These are phyloP conservation scores for Emberiza fucata DNA, from an alignment of 2,113 vertebrate genomes.

Conservation along the genomic window DNA sequence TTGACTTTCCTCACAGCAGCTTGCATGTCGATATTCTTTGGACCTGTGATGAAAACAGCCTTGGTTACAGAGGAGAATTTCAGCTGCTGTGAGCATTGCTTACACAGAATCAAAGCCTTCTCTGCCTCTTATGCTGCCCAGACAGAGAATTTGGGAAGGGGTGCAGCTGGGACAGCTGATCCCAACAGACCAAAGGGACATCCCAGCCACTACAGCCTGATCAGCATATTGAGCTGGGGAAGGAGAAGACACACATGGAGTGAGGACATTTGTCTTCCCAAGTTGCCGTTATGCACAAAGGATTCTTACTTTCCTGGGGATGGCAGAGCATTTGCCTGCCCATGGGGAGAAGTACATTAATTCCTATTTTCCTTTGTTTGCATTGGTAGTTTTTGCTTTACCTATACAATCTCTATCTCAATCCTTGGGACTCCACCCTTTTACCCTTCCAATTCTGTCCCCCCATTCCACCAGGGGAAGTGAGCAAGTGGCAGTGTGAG, in stretches of 20 bases:
- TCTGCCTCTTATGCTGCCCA: accelerated
- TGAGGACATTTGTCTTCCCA: background rate
- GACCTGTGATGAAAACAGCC: background rate
- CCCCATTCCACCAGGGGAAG: accelerated
- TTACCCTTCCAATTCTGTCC: accelerated
- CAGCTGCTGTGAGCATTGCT: background rate
- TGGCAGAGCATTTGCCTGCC: background rate
- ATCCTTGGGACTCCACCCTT: background rate
- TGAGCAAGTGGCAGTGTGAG: background rate
- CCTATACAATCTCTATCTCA: background rate
- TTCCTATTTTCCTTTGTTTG: background rate
- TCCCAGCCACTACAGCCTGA: accelerated
- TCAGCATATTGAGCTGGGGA: background rate
- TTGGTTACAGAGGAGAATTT: background rate
- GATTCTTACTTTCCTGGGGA: background rate
- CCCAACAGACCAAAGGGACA: background rate
- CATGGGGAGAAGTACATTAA: accelerated
- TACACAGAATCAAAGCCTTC: background rate
- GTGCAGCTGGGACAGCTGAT: background rate
- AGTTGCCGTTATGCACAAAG: accelerated
- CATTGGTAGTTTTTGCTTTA: background rate
- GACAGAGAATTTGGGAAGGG: background rate
- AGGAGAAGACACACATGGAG: background rate
- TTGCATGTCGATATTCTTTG: background rate
- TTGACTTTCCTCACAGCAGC: background rate